Evolutionary conservation across 1,140 invertebrate species (phyloP).

Genomic region (Eumaeus atala): DNA sequence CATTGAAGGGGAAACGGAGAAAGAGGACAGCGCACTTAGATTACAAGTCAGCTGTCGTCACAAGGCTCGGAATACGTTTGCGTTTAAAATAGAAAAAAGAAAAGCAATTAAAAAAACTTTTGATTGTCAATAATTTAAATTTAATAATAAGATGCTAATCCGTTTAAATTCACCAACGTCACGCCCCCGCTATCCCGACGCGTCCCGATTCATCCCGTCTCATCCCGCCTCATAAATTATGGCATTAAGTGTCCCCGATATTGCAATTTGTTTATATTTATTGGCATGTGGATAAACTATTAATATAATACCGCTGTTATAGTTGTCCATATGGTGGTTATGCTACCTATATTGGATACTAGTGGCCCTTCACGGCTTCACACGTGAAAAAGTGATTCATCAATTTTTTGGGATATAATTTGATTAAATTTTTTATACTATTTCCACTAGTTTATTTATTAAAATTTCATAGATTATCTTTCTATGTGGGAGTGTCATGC

Average conservation of each 20-base stretch:
- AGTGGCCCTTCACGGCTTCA: neutral
- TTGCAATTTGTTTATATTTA: conserved; percentile 37
- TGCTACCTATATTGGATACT: neutral
- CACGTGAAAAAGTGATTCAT: neutral
- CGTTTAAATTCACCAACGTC: conserved; percentile 35
- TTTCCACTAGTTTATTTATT: too few species aligned
- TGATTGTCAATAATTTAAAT: neutral
- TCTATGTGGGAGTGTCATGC: too few species aligned
- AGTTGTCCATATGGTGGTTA: neutral
- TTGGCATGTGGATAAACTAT: conserved; percentile 41
- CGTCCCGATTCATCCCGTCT: conserved; percentile 40
- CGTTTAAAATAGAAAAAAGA: too few species aligned
- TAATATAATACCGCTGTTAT: conserved; percentile 30
- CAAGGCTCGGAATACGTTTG: too few species aligned
- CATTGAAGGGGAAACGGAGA: too few species aligned
- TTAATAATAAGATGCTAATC: conserved; percentile 33
- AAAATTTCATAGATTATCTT: too few species aligned
- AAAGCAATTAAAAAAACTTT: neutral
- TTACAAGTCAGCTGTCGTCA: too few species aligned
- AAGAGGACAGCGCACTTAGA: too few species aligned
- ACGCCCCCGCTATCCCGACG: conserved; percentile 45
- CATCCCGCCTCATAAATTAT: conserved; percentile 49
- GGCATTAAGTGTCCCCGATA: conserved; percentile 45
- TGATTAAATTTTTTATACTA: too few species aligned
- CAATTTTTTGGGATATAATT: too few species aligned